These are phyloP conservation scores for Lasiommata megera DNA, from an alignment of 2,888 invertebrate genomes.

Conservation along the genomic window DNA sequence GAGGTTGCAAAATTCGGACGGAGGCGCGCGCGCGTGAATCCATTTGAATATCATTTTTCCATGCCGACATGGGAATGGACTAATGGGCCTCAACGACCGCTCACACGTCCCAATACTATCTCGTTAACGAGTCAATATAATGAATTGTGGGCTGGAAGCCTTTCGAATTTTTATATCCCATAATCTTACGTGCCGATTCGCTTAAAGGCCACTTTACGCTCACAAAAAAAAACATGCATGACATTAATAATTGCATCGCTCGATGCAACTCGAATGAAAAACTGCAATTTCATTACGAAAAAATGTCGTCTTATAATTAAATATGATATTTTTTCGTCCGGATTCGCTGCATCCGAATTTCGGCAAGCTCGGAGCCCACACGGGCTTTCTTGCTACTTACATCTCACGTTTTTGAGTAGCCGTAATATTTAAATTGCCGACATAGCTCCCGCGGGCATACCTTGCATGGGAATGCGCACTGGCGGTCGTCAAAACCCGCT, in stretches of 20 bases:
- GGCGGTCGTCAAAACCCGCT: constrained; percentile 75
- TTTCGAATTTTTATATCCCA: constrained; percentile 42
- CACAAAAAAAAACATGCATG: constrained; percentile 38
- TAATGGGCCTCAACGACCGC: constrained; percentile 36
- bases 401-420: constrained; percentile 80
- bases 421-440: constrained; percentile 80
- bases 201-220: constrained; percentile 44
- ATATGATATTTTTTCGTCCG: constrained; percentile 54
- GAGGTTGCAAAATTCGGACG: constrained; percentile 75
- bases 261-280: constrained; percentile 36
- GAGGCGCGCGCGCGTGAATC: constrained; percentile 76
- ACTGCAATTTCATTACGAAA: constrained; percentile 76
- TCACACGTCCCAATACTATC: constrained; percentile 20
- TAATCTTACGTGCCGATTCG: constrained; percentile 56
- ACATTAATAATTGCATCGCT: constrained; percentile 65
- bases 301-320: constrained; percentile 65
- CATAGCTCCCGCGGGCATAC: constrained; percentile 78
- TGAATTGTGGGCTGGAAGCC: constrained; percentile 26
- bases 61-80: constrained; percentile 70
- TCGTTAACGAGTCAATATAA: constrained; percentile 29
- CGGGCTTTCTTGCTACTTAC: constrained; percentile 72
- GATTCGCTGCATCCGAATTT: constrained; percentile 69
- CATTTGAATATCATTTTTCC: constrained; percentile 78
- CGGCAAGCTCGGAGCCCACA: constrained; percentile 66
- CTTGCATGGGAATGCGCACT: constrained; percentile 77